Evolutionary conservation across 2,888 invertebrate genomes (phyloP).

Genomic region (Erynnis tages): DNA sequence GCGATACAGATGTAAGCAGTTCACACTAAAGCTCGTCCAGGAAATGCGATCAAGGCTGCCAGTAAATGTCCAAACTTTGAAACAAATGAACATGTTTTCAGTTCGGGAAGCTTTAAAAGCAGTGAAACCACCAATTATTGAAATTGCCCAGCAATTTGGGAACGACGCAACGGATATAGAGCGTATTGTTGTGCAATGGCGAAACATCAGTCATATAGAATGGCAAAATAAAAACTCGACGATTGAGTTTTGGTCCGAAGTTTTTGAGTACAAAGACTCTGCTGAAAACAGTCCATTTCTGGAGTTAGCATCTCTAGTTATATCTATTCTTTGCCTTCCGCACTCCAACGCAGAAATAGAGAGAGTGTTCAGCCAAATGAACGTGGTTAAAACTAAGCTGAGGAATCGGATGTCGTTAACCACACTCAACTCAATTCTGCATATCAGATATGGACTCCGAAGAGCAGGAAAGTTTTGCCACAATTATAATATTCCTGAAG

Average conservation of each 20-base stretch:
- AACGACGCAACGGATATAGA: constrained; percentile 26
- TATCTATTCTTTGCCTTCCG: constrained; percentile 26
- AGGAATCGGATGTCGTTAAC: constrained; percentile 29
- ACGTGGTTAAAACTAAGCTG: constrained; percentile 35
- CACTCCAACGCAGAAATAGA: constrained; percentile 38
- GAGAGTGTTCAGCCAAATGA: constrained; percentile 35
- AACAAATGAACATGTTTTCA: not conserved
- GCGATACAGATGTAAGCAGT: not conserved
- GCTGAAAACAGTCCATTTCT: constrained; percentile 2
- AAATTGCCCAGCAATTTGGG: constrained; percentile 17
- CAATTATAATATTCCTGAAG: no score
- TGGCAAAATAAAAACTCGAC: not conserved
- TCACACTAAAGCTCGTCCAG: not conserved
- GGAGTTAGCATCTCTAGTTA: not conserved
- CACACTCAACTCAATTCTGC: constrained; percentile 28
- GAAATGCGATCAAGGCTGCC: not conserved
- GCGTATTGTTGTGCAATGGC: constrained; percentile 16
- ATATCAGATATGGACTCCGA: constrained; percentile 29
- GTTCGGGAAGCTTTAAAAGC: constrained; percentile 11
- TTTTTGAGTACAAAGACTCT: not conserved
- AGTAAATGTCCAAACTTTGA: not conserved
- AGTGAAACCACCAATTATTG: constrained; percentile 5
- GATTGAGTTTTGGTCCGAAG: not conserved
- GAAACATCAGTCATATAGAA: constrained; percentile 3
- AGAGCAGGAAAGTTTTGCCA: constrained; percentile 22